A percentile compares a stretch with the other conserved stretches of the same genome.
Conservation (phyloP, 2,888 invertebrate genomes). For the Eupithecia subumbrata region DNA sequence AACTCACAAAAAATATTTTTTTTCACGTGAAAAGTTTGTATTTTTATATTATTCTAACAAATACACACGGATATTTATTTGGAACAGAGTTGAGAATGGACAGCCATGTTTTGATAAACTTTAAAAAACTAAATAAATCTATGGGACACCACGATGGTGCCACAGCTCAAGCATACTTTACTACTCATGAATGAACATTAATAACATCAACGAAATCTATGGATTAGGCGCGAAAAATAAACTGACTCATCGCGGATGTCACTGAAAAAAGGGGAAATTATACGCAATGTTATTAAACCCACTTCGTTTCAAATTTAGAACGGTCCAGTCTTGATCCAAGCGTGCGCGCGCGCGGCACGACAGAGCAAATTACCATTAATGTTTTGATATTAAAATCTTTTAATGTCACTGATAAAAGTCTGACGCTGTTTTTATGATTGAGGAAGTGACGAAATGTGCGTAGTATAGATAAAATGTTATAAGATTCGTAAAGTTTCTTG, state of each 20-base stretch:
- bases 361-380: constrained; percentile 52
- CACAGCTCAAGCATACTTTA: constrained; percentile 24
- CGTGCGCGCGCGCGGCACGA: constrained; percentile 71
- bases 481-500: neutral
- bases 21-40: neutral
- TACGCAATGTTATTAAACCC: constrained; percentile 79
- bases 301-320: constrained; percentile 81
- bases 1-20: neutral
- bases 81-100: neutral
- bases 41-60: neutral
- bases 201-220: constrained; percentile 42
- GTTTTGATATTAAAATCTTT: constrained; percentile 51
- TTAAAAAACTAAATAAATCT: constrained; percentile 5
- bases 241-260: constrained; percentile 69
- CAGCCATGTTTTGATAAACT: neutral
- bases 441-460: constrained; percentile 25
- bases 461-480: constrained; percentile 6
- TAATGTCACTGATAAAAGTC: constrained; percentile 9
- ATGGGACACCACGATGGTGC: neutral
- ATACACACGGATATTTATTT: neutral
- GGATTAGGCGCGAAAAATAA: constrained; percentile 49
- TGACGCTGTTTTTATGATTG: neutral
- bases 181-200: constrained; percentile 36
- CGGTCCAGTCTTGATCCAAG: constrained; percentile 72
- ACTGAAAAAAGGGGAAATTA: constrained; percentile 76